phyloP scores from a whole-genome alignment of 2,113 vertebrate genomes.

The Hypomesus transpacificus region DNA sequence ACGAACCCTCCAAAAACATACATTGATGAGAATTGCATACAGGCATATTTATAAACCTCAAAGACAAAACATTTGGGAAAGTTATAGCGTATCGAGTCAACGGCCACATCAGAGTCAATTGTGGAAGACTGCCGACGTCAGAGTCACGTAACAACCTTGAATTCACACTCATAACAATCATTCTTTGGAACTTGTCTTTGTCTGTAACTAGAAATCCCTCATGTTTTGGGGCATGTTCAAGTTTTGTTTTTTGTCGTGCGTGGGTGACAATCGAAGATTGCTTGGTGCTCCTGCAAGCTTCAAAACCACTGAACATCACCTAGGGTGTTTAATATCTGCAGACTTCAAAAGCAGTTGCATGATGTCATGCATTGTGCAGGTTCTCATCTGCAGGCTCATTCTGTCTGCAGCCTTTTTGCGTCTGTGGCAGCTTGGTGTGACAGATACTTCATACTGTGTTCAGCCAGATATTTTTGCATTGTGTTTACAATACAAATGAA shows the following conservation, averaged over 20 bases:
- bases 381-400: neutral
- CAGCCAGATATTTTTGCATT: conserved; percentile 20
- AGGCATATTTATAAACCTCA: neutral
- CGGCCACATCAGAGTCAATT: neutral
- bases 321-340: conserved; percentile 13
- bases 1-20: no score
- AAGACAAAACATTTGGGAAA: conserved; percentile 5
- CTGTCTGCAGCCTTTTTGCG: neutral
- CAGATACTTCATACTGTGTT: conserved; percentile 13
- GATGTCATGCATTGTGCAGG: conserved; percentile 28
- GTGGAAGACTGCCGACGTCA: conserved; percentile 7
- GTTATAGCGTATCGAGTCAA: neutral
- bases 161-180: neutral
- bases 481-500: conserved; percentile 15
- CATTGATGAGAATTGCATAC: neutral
- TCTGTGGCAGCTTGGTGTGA: conserved; percentile 13
- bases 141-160: neutral
- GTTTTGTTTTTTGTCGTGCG: conserved; percentile 27
- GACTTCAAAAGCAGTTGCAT: conserved; percentile 29
- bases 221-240: neutral
- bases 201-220: neutral
- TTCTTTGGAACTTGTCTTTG: neutral
- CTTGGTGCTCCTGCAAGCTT: conserved; percentile 12
- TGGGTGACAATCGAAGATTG: conserved; percentile 23
- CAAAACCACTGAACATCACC: conserved; percentile 34